A percentile compares a stretch with the other conserved stretches of the same genome.
phyloP scores from a whole-genome alignment of 2,113 vertebrate species.

The Sander vitreus region DNA sequence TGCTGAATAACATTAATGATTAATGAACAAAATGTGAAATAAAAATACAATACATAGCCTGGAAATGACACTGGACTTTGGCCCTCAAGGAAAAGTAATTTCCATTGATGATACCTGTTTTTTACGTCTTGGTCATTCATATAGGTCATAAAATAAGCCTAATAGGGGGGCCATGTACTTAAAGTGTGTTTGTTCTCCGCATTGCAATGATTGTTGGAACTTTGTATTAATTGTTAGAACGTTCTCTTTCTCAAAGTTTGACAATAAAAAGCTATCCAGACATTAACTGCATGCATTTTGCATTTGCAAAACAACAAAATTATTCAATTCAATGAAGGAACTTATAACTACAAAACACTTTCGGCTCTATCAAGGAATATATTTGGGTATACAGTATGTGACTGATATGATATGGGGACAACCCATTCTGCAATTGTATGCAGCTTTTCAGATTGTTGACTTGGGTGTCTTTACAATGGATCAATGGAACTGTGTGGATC shows the following conservation, averaged over 20 bases:
- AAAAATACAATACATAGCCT: neutral
- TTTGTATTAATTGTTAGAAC: neutral
- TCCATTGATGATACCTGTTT: neutral
- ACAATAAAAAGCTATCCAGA: neutral
- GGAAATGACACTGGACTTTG: neutral
- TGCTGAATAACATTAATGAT: neutral
- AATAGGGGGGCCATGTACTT: neutral
- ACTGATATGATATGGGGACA: neutral
- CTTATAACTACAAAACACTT: neutral
- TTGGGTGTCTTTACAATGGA: neutral
- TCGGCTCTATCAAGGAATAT: neutral
- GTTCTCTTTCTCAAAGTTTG: neutral
- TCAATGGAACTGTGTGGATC: neutral
- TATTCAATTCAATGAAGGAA: neutral
- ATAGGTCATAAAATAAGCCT: neutral
- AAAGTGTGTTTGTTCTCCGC: neutral
- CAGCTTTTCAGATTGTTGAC: neutral
- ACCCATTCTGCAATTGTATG: neutral
- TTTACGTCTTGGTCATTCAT: neutral
- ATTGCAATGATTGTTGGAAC: neutral
- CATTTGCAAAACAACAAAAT: neutral
- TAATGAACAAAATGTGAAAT: neutral
- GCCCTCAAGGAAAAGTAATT: neutral
- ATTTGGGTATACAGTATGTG: neutral
- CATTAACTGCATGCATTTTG: neutral